These are phyloP conservation scores for Ceratitis capitata DNA, from an alignment of 1,140 invertebrate species.

Conservation along the genomic window DNA sequence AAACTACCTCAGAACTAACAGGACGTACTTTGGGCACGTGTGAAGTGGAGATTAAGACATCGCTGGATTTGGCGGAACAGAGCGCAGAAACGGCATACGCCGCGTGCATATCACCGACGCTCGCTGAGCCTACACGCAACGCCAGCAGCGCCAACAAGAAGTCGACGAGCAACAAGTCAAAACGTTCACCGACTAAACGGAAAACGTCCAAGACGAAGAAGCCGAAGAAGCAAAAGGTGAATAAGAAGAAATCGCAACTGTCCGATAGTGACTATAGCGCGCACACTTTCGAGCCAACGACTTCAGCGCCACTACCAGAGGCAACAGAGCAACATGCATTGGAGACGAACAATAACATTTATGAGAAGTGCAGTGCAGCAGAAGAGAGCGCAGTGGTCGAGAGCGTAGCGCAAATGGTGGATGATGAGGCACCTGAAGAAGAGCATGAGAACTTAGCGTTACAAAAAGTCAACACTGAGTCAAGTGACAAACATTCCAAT, in stretches of 20 bases:
- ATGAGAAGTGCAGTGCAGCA: slow-evolving; percentile 46
- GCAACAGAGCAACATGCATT: background rate
- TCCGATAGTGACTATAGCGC: background rate
- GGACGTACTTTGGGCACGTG: background rate
- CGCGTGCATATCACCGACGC: background rate
- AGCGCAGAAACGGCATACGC: background rate
- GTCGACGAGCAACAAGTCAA: background rate
- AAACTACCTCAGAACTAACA: slow-evolving; percentile 39
- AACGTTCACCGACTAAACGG: background rate
- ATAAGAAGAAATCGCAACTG: background rate
- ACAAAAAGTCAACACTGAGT: slow-evolving; percentile 13
- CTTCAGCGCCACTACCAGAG: background rate
- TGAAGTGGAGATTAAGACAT: background rate
- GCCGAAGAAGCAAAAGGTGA: background rate
- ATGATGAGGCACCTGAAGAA: background rate
- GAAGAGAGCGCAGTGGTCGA: background rate
- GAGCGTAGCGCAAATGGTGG: background rate
- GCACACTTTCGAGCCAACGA: background rate
- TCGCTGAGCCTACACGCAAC: background rate
- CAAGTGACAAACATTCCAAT: slow-evolving; percentile 43
- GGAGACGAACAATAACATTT: slow-evolving; percentile 61
- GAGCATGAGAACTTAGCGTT: background rate
- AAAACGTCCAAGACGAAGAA: background rate
- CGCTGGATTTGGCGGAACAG: background rate
- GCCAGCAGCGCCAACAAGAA: background rate